Evolutionary conservation across 1,140 invertebrate species (phyloP).

Genomic region (Steinernema khuongi): DNA sequence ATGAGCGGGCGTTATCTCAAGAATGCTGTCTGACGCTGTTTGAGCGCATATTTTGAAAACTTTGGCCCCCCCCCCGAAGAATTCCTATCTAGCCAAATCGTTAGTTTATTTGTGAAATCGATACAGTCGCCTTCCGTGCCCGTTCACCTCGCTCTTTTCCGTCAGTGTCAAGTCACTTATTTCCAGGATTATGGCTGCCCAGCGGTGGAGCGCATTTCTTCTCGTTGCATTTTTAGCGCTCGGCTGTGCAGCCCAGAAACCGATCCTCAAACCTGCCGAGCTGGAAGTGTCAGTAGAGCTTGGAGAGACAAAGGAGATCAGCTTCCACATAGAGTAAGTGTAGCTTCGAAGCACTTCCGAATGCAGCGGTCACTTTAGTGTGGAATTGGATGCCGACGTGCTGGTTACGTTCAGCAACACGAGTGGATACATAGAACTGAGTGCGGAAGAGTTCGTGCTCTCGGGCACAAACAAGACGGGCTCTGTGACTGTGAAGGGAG

Average conservation of each 20-base stretch:
- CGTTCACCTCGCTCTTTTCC: no score
- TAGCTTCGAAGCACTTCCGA: background rate
- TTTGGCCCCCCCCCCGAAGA: no score
- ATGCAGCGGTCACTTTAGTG: background rate
- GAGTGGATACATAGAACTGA: background rate
- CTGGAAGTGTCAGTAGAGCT: background rate
- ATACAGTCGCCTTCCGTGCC: no score
- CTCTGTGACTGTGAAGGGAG: background rate
- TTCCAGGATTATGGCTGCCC: conserved; percentile 15
- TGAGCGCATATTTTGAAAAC: no score
- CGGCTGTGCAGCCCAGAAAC: background rate
- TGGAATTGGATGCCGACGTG: background rate
- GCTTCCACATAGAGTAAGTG: background rate
- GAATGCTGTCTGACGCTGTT: no score
- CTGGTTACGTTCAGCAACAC: conserved; percentile 1
- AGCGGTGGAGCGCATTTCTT: background rate
- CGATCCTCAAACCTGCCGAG: background rate
- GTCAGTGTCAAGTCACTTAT: no score
- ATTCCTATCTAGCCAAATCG: no score
- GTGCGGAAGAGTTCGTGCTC: background rate
- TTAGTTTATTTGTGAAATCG: no score
- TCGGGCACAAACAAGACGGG: background rate
- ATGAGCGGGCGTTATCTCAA: no score
- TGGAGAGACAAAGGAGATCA: background rate
- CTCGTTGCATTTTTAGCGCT: background rate